Evolutionary conservation across 2,113 vertebrate genomes (phyloP), one percentile per base, ranked within the genome.

Genomic region (Labrus mixtus): DNA sequence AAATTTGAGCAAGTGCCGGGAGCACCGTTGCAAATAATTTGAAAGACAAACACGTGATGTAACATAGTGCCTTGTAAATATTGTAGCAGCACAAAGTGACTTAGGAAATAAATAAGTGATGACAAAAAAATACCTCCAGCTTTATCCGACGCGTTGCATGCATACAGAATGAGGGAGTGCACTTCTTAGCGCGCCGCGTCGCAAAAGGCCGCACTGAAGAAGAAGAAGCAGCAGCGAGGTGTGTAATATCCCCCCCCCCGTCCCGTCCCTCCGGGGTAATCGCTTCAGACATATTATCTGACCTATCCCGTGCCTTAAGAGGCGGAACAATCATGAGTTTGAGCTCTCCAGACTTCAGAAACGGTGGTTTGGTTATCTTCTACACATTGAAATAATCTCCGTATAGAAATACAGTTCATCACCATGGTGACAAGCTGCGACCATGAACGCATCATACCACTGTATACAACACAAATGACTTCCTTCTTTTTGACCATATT

Each of bases 301-400:
- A 82, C 65, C 78, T 8, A 23, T 48, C 37, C 16, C 67, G 48
- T 73, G 66, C 41, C 43, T 78, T 85, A 85, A 82, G 58, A 85
- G 55, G 74, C 82, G 4, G 51, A 81, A 60, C 72, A 84, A 68
- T 79, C 45, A 41, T 68, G 63, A 70, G 73, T 79, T 76, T 68
- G 82, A 81, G 73, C 51, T 73, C 53, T 55, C 46, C 73, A 68
- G 10, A 58, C 37, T 61, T 54, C 33, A 33, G 37, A 63, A 70
- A 58, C 59, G 61, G 46, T 6, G 46, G 57, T 75, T 61, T 83
- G 70, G 78, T 83, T 83, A 76, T 67, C 46, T 76, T 76, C 55
- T 41, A 69, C 72, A 79, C 65, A 22, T 13, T 63, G 37, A 55
- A 75, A 48, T 71, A 17, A 45, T 63, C 45, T 56, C 22, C 19